phyloP scores from a whole-genome alignment of 2,113 vertebrate species.

The Halcyon senegalensis region DNA sequence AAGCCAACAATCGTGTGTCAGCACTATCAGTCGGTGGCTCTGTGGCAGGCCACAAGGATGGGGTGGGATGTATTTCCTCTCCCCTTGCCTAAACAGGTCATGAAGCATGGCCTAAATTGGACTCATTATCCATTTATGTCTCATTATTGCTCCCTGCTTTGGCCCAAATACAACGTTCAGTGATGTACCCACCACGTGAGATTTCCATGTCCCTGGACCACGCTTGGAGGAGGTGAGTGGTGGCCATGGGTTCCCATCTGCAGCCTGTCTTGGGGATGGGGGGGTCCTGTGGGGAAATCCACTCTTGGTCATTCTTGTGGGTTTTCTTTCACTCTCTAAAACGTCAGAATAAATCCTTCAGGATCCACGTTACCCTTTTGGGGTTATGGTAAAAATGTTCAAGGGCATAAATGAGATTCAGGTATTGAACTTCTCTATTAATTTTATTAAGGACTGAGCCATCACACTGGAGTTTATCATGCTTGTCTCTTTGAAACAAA shows the following conservation, averaged over 20 bases:
- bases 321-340: background rate
- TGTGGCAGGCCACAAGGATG: fast-evolving
- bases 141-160: background rate
- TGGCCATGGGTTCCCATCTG: background rate
- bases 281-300: background rate
- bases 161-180: fast-evolving
- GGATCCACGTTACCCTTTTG: background rate
- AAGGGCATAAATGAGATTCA: background rate
- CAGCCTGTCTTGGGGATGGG: background rate
- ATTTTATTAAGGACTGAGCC: background rate
- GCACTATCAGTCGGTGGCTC: background rate
- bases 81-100: background rate
- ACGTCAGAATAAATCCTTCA: background rate
- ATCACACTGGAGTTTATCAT: background rate
- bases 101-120: background rate
- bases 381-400: background rate
- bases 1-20: background rate
- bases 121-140: no score
- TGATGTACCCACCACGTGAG: fast-evolving
- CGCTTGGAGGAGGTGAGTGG: fast-evolving
- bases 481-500: background rate
- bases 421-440: background rate
- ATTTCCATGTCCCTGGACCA: background rate
- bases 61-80: background rate
- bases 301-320: background rate